Evolutionary conservation across 2,888 invertebrate genomes (phyloP).

Genomic region (Mycogona germanica): DNA sequence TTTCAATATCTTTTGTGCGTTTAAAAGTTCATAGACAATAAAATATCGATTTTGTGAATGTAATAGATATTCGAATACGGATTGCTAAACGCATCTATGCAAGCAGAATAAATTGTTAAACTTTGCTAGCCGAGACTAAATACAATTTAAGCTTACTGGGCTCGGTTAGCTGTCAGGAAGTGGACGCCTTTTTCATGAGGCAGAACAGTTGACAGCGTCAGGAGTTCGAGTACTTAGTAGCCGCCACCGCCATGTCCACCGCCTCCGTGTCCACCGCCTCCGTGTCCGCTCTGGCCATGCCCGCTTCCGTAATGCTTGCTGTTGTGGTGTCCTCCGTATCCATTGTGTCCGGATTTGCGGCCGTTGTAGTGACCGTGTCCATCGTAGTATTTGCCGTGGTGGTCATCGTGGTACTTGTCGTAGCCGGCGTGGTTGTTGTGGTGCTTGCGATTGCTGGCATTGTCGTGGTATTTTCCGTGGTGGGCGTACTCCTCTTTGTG

Average conservation of each 20-base stretch:
- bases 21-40: no score
- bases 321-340: constrained; percentile 18
- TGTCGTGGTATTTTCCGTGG: constrained; percentile 38
- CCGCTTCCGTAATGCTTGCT: constrained; percentile 7
- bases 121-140: no score
- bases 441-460: constrained; percentile 18
- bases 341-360: constrained; percentile 8
- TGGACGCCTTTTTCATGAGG: no score
- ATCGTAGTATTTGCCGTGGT: constrained; percentile 18
- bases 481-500: constrained; percentile 39
- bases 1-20: no score
- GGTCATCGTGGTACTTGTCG: constrained; percentile 17
- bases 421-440: constrained; percentile 19
- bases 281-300: constrained; percentile 5
- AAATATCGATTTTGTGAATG: no score
- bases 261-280: constrained; percentile 47
- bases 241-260: constrained; percentile 10
- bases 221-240: no score
- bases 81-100: no score
- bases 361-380: constrained; percentile 15
- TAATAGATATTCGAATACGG: no score
- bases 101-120: no score
- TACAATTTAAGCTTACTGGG: no score
- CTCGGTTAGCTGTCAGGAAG: no score
- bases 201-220: no score